phyloP scores from a whole-genome alignment of 2,113 vertebrate species.

The Panurus biarmicus region DNA sequence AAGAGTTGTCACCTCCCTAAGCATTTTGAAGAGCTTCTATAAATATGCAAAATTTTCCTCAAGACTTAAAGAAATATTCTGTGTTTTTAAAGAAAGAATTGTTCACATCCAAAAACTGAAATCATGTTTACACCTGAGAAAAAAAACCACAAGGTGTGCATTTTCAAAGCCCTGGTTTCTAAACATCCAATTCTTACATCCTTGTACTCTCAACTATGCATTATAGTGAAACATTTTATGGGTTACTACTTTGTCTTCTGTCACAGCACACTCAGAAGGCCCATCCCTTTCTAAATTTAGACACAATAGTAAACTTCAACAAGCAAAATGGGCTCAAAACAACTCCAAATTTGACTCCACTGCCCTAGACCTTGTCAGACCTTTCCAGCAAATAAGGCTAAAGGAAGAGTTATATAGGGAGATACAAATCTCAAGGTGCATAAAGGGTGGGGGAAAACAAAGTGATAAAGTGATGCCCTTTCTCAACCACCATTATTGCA shows the following conservation, averaged over 20 bases:
- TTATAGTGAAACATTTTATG: background rate
- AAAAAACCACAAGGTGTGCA: background rate
- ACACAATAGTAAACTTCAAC: background rate
- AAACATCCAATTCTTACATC: background rate
- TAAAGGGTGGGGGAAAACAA: background rate
- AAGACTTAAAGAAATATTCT: background rate
- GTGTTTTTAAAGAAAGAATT: background rate
- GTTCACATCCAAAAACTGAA: background rate
- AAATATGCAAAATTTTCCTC: background rate
- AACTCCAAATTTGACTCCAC: background rate
- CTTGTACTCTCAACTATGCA: background rate
- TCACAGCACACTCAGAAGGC: background rate
- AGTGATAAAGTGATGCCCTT: background rate
- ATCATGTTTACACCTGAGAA: background rate
- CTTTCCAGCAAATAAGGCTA: background rate
- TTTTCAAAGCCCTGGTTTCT: background rate
- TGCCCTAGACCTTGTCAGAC: background rate
- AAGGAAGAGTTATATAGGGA: background rate
- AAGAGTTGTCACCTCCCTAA: background rate
- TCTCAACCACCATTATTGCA: background rate
- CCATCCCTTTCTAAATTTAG: background rate
- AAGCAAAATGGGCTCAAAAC: background rate
- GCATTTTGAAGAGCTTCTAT: background rate
- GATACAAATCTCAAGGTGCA: background rate
- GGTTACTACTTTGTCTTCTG: background rate